Percentiles rank a stretch among this genome's conserved stretches.
Conservation (phyloP, 2,113 vertebrate genomes). For the Mustelus asterias region DNA sequence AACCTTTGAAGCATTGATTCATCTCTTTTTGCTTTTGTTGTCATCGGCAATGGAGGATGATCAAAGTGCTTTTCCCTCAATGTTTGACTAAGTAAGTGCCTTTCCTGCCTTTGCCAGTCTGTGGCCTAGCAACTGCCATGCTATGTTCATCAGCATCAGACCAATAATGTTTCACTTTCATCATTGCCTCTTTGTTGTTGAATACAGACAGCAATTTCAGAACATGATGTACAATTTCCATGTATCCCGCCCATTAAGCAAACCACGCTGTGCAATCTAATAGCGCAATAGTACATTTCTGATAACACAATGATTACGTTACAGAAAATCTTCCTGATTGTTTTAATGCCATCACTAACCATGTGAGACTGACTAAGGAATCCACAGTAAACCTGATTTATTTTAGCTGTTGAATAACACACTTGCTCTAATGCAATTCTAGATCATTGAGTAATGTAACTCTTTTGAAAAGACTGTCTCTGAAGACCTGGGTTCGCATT, state of each 20-base stretch:
- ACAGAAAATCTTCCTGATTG: background rate
- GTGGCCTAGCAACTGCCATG: background rate
- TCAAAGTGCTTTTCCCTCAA: background rate
- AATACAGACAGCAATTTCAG: background rate
- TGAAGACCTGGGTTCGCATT: background rate
- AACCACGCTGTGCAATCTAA: background rate
- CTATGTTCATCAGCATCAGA: background rate
- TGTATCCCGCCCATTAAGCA: background rate
- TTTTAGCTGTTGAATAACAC: background rate
- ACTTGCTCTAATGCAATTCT: background rate
- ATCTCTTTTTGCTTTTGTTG: slow-evolving; percentile 9
- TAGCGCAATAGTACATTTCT: background rate
- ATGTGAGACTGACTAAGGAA: background rate
- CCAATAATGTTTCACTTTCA: slow-evolving; percentile 1
- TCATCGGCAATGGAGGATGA: background rate
- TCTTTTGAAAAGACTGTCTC: background rate
- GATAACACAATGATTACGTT: background rate
- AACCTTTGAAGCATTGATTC: background rate
- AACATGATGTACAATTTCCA: background rate
- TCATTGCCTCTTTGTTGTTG: background rate
- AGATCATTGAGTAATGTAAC: too few species aligned
- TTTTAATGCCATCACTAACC: background rate
- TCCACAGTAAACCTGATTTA: background rate
- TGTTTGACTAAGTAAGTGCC: background rate
- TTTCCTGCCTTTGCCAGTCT: background rate